Base-by-base conservation (phyloP, 2,888 invertebrate genomes). In the Caenorhabditis plicata region DNA sequence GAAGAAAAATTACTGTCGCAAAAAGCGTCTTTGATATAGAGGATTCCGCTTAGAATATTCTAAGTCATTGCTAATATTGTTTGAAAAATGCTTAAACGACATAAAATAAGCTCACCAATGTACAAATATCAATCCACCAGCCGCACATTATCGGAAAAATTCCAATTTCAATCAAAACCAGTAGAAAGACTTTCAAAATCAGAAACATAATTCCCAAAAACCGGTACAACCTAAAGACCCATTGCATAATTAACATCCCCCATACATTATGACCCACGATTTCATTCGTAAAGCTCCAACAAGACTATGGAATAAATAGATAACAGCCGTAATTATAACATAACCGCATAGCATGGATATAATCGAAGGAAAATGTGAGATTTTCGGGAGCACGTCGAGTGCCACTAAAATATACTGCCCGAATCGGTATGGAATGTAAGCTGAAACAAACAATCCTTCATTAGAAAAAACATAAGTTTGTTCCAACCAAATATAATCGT, bases 101-200 rank as follows among this genome's bases (percentile, higher is more conserved):
- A 22, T 32, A 27, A 19, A 1, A 27, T 7, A 57, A 15, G 73
- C 81, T 74, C 71, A 84, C 84, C 71, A 98, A 84, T 0, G 96
- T 95, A 81, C 98, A 98, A 52, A 98, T 90, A 81, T 98, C 98
- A 56, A 98, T 85, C 96, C 98, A 98, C 92, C 95, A 96, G 8
- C 98, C 98, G 80, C 95, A 96, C 17, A 96, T 89, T 4, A 96
- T 84, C 0, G 98, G 98, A 74, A 98, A 87, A 1, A 96, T 89
- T 3, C 96, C 95, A 60, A 98, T 92, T 85, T 98, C 98, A 23
- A 95, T 90, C 31, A 96, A 92, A 4, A 94, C 91, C 23, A 98
- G 85, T 61, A 98, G 85, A 1, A 94, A 94, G 4, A 80, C 95
- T 82, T 90, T 84, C 51, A 85, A 82, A 27, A 83, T 83, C 35